Base-by-base conservation (phyloP, 2,797 vertebrate genomes). In the Acanthornis magna region DNA sequence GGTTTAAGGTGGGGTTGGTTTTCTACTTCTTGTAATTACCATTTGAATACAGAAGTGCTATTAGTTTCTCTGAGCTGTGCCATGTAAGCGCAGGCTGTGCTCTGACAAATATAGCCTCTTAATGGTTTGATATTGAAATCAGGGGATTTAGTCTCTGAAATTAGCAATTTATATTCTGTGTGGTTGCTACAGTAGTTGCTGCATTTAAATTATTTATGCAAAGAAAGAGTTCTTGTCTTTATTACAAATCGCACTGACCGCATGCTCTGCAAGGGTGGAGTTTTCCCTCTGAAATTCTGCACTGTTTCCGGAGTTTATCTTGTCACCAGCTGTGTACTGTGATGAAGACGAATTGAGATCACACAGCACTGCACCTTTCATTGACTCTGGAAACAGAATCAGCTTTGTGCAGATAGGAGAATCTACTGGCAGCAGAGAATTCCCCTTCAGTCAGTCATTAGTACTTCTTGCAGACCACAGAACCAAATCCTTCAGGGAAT, bases 151-250 rank as follows among this genome's bases (percentile, higher is more conserved):
- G 73, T 93, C 58, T 96, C 83, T 93, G 76, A 91, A 95, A 93
- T 85, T 77, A 91, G 89, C 90, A 90, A 97, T 97, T 98, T 95
- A 93, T 88, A 97, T 97, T 96, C 97, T 73, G 34, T 77, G 81
- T 93, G 74, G 57, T 79, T 97, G 78, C 91, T 96, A 61, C 63
- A 75, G 81, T 50, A 95, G 89, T 86, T 70, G 43, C 93, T 93
- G 85, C 83, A 89, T 95, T 97, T 97, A 96, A 97, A 97, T 97
- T 97, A 97, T 97, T 96, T 96, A 97, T 97, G 85, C 90, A 93
- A 97, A 95, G 95, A 80, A 93, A 95, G 85, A 9, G 7, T 82
- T 86, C 88, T 94, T 9, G 48, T 96, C 78, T 96, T 96, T 95
- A 84, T 91, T 92, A 89, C 71, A 93, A 96, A 94, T 88, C 81